Evolutionary conservation across 2,888 invertebrate genomes (phyloP), one percentile per base, ranked within the genome.

Genomic region (Troides oblongomaculatus): DNA sequence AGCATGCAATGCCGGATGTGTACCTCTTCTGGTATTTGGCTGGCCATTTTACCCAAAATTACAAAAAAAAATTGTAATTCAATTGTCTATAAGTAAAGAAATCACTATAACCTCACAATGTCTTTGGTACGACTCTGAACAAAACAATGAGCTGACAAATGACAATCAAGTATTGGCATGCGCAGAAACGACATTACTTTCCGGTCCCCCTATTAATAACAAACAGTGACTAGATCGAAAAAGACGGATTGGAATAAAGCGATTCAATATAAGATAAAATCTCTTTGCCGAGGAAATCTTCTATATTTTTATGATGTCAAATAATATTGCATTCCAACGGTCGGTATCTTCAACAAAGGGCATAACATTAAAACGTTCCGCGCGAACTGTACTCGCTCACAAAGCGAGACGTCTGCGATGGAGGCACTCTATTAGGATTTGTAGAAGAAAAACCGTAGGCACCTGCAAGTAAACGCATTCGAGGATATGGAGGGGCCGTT

Each of bases 391-490:
- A 2, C 72, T 74, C 66, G 77, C 77, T 77, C 78, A 72, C 76
- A 69, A 70, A 57, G 65, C 80, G 78, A 82, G 80, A 81, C 78
- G 77, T 79, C 71, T 73, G 75, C 74, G 76, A 83, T 75, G 75
- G 76, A 76, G 77, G 81, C 76, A 83, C 85, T 86, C 83, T 76
- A 86, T 87, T 81, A 82, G 85, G 85, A 87, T 86, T 87, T 85
- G 88, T 85, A 79, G 82, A 86, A 88, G 89, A 90, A 88, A 89
- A 88, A 90, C 90, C 81, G 87, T 84, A 85, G 84, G 84, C 89
- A 90, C 89, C 90, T 90, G 90, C 90, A 90, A 86, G 85, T 89
- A 90, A 89, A 89, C 87, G 90, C 90, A 90, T 83, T 82, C 56
- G 61, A 18, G 66, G 62, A 58, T 50, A 59, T 60, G 57, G 18